phyloP scores from a whole-genome alignment of 2,113 vertebrate genomes.

The Carollia perspicillata region DNA sequence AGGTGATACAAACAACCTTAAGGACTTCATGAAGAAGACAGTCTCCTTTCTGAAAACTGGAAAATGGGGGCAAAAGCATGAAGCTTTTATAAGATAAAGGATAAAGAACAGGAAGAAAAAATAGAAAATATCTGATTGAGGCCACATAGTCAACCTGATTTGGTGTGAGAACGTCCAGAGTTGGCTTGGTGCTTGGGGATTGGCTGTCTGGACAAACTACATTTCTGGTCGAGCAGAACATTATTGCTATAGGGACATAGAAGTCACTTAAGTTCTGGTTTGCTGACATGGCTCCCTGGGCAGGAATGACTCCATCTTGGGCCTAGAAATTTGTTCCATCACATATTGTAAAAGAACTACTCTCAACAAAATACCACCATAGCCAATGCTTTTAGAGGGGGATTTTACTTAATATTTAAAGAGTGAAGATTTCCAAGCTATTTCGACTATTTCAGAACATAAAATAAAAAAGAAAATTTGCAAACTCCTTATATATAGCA shows the following conservation, averaged over 20 bases:
- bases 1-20: not conserved
- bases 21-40: not conserved
- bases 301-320: not conserved
- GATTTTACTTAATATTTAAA: not conserved
- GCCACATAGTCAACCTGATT: not conserved
- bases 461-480: not conserved
- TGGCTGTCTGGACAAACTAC: not conserved
- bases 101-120: not conserved
- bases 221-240: not conserved
- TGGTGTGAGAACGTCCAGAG: not conserved
- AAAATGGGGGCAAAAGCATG: not conserved
- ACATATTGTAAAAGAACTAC: not conserved
- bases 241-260: no score
- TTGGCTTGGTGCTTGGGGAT: not conserved
- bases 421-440: not conserved
- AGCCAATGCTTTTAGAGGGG: not conserved
- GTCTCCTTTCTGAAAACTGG: not conserved
- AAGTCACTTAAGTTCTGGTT: not conserved
- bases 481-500: not conserved
- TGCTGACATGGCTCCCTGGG: rapidly evolving
- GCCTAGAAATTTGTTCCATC: not conserved
- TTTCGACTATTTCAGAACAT: not conserved
- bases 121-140: not conserved
- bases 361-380: not conserved
- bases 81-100: not conserved